phyloP scores from a whole-genome alignment of 1,140 invertebrate species.

The Nephotettix cincticeps region DNA sequence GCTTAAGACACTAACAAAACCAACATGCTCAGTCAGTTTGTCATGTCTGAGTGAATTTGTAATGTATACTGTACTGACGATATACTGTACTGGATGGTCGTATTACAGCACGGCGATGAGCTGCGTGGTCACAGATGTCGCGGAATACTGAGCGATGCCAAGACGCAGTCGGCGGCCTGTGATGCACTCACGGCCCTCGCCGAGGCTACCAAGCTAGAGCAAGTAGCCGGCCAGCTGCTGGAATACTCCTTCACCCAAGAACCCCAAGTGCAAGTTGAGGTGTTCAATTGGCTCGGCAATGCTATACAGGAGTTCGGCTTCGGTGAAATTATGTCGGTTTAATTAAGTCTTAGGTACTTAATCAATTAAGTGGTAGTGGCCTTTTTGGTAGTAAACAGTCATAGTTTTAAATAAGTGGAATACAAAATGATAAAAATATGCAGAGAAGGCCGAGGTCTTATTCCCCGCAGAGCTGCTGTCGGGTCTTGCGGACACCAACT shows the following conservation, averaged over 20 bases:
- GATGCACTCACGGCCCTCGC: slow-evolving; percentile 74
- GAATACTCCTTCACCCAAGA: slow-evolving; percentile 79
- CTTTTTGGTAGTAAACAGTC: too few relatives aligned
- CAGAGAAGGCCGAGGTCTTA: slow-evolving; percentile 63
- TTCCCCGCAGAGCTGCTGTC: slow-evolving; percentile 61
- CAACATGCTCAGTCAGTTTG: too few relatives aligned
- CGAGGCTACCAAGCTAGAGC: slow-evolving; percentile 75
- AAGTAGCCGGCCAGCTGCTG: slow-evolving; percentile 68
- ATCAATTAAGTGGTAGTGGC: too few relatives aligned
- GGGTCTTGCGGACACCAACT: slow-evolving; percentile 75
- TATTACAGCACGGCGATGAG: slow-evolving; percentile 65
- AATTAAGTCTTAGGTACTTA: too few relatives aligned
- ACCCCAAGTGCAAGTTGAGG: slow-evolving; percentile 87
- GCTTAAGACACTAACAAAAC: too few relatives aligned
- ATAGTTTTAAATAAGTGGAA: too few relatives aligned
- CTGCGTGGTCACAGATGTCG: slow-evolving; percentile 73
- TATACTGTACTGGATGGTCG: too few relatives aligned
- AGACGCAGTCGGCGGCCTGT: slow-evolving; percentile 68
- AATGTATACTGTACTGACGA: too few relatives aligned
- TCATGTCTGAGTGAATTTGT: too few relatives aligned
- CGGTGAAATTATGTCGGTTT: too few relatives aligned
- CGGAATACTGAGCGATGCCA: slow-evolving; percentile 85
- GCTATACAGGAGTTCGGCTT: slow-evolving; percentile 86
- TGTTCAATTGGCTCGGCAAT: slow-evolving; percentile 73
- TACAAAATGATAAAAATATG: too few relatives aligned